Base-by-base conservation (phyloP, 1,140 invertebrate species). In the Orius insidiosus region DNA sequence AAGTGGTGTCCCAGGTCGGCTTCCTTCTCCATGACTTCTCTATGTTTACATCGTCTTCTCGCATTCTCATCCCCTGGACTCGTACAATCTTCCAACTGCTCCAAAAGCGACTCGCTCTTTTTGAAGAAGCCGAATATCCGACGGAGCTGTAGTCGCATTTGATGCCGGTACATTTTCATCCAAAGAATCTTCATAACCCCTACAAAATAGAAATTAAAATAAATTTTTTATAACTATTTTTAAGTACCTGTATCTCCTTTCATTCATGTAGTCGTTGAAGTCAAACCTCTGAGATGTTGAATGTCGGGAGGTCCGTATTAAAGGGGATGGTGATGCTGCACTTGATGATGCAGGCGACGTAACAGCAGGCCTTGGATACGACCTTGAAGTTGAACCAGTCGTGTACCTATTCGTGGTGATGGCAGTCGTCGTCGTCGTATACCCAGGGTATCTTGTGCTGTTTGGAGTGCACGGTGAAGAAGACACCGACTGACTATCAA, bases 1-100 rank as follows among this genome's bases (percentile, higher is more conserved):
- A 13, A 87, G 63, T 7, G 85, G 84, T 5, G 84, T 87, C 7
- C 82, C 83, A 4, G 84, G 80, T 45, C 83, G 62, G 2, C 79
- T 82, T 36, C 74, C 74, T 70, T 71, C 54, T 54, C 61, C 51
- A 60, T 60, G 43, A 55, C 58, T 51, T 56, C 60, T 36, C 61
- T 46, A 60, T 59, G 57, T 59, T 63, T 46, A 60, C 62, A 62
- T 16, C 64, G 8, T 11, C 41, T 51, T 30, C 64, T 53, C 33
- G 63, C 59, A 9, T 52, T 52, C 44, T 47, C 63, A 10, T 55
- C 56, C 32, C 76, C 76, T 54, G 76, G 78, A 55, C 77, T 80
- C 46, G 69, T 70, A 62, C 74, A 78, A 53, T 80, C 76, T 55
- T 80, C 77, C 33, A 78, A 64, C 56, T 80, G 76, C 56, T 80